Evolutionary conservation across 2,113 vertebrate species (phyloP).

Genomic region (Syngnathoides biaculeatus): DNA sequence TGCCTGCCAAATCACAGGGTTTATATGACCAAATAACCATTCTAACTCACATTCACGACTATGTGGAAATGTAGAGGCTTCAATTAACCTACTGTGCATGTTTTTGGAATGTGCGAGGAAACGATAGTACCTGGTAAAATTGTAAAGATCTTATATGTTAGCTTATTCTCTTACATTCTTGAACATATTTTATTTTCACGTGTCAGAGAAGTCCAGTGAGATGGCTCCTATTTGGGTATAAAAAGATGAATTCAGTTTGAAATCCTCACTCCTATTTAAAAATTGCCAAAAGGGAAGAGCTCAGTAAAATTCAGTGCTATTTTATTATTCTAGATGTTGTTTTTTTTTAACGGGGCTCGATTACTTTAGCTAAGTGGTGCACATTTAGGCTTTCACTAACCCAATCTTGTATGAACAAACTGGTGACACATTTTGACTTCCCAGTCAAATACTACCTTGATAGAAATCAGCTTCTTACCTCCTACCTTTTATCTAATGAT

Average conservation of each 20-base stretch:
- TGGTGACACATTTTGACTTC: background rate
- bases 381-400: background rate
- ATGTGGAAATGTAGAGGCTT: too few species aligned
- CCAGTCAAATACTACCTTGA: background rate
- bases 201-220: background rate
- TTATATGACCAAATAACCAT: too few species aligned
- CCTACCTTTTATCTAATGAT: background rate
- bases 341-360: background rate
- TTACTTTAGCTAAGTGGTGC: background rate
- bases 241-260: background rate
- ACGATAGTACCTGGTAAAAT: too few species aligned
- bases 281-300: background rate
- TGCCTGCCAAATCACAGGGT: too few species aligned
- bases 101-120: too few species aligned
- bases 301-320: background rate
- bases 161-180: too few species aligned
- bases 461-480: background rate
- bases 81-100: too few species aligned
- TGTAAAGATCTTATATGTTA: too few species aligned
- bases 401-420: background rate
- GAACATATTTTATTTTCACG: background rate
- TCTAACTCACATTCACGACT: too few species aligned
- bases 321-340: background rate
- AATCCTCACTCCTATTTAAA: background rate
- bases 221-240: background rate